Percentiles rank a stretch among this genome's conserved stretches.
Evolutionary conservation across 1,140 invertebrate species (phyloP).

Genomic region (Thaumetopoea pityocampa): DNA sequence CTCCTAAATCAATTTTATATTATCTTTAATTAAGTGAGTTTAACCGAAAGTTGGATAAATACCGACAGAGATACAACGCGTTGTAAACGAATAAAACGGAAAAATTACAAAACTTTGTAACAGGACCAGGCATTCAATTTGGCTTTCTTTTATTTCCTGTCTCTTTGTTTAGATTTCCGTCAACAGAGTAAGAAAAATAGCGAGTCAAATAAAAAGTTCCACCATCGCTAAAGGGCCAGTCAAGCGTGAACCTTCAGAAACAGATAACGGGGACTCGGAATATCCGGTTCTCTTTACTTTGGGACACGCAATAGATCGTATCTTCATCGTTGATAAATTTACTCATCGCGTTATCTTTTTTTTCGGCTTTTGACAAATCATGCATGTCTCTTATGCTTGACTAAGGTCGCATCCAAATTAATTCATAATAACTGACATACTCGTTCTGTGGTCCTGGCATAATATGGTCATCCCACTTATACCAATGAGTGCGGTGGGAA

Average conservation of each 20-base stretch:
- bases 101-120: conserved; percentile 30
- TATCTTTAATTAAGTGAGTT: conserved; percentile 1
- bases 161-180: conserved; percentile 41
- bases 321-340: too few relatives aligned
- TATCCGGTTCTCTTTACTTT: conserved; percentile 26
- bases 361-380: too few relatives aligned
- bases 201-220: conserved; percentile 31
- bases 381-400: too few relatives aligned
- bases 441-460: too few relatives aligned
- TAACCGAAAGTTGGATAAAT: background rate
- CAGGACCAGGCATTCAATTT: conserved; percentile 31
- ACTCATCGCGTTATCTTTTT: too few relatives aligned
- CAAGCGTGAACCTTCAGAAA: conserved; percentile 36
- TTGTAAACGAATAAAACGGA: conserved; percentile 15
- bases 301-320: too few relatives aligned
- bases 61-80: conserved; percentile 7
- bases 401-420: too few relatives aligned
- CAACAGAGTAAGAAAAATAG: conserved; percentile 30
- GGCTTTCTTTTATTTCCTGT: conserved; percentile 34
- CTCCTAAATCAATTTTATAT: too few relatives aligned
- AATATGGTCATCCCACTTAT: too few relatives aligned
- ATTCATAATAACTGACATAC: too few relatives aligned
- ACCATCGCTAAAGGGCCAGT: conserved; percentile 30
- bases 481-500: too few relatives aligned
- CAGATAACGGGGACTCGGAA: conserved; percentile 24